Evolutionary conservation across 2,888 invertebrate species (phyloP), one percentile per base, ranked within the genome.

Genomic region (Archips xylosteana): DNA sequence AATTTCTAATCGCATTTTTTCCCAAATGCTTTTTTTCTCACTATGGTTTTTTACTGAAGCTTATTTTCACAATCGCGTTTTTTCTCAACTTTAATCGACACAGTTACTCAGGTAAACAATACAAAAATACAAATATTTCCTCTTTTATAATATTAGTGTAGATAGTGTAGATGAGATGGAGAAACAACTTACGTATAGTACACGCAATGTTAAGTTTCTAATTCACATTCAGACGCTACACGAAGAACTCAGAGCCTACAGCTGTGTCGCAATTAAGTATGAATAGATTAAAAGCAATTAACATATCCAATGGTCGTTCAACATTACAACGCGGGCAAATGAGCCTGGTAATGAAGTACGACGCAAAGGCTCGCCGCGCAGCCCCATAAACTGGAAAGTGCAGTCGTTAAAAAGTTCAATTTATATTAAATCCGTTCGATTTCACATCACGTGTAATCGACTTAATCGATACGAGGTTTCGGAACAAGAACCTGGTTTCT

Each of bases 251-350:
- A 49, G 49, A 49, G 23, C 57, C 12, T 57, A 57, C 57, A 57
- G 57, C 32, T n/a, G n/a, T 54, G 13, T 36, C 60, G 36, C 64
- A 49, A 32, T 61, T 39, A 61, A 61, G 34, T 9, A 65, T 39
- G 51, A 49, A 51, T 65, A 51, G 65, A 65, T 65, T 65, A 65
- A 51, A 65, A 51, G 15, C 49, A 23, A 65, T 65, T 65, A 65
- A 51, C 51, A 65, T 65, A 51, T 39, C 49, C 34, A 65, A 51
- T 51, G 39, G 15, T 10, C 65, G 34, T 54, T 51, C 12, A 54
- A 65, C 64, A 9, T 39, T 3, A 15, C 66, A 61, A n/a, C 61
- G 61, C 36, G 36, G 49, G 49, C 15, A 36, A 65, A 65, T 39
- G 39, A 51, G 39, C 8, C 36, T 15, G 65, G n/a, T 65, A 65